These are phyloP conservation scores for Chelonia mydas DNA, from an alignment of 2,797 vertebrate species.

Conservation along the genomic window DNA sequence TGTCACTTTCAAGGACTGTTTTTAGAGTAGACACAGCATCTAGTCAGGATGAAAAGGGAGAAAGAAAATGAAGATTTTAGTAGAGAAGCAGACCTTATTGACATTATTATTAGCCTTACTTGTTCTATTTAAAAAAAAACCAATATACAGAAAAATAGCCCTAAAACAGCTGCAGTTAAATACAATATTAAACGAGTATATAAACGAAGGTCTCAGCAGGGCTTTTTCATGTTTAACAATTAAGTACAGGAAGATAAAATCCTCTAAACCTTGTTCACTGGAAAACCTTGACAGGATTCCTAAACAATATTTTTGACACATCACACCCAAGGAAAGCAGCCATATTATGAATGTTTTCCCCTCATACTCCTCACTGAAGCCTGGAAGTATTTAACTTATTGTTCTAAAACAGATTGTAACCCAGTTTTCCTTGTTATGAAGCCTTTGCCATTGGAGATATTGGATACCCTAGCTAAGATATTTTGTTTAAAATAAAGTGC, in stretches of 20 bases:
- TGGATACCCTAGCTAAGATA: not conserved
- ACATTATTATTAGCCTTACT: not conserved
- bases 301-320: not conserved
- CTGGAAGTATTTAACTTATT: not conserved
- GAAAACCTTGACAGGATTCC: not conserved
- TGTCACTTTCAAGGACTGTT: conserved; percentile 76
- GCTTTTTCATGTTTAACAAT: not conserved
- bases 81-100: not conserved
- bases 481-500: not conserved
- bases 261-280: not conserved
- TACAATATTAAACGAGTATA: not conserved
- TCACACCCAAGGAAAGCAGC: not conserved
- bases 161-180: not conserved
- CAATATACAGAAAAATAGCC: not conserved
- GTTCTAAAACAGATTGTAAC: not conserved
- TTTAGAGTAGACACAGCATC: conserved; percentile 84
- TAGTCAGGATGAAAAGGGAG: conserved; percentile 61
- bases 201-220: not conserved
- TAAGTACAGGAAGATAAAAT: not conserved
- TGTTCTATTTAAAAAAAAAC: not conserved
- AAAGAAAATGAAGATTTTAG: not conserved
- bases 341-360: not conserved
- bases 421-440: not conserved
- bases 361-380: not conserved
- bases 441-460: fast-evolving